A percentile compares a stretch with the other conserved stretches of the same genome.
These are phyloP conservation scores for Daubentonia madagascariensis DNA, from an alignment of 2,113 vertebrate species.

Conservation along the genomic window DNA sequence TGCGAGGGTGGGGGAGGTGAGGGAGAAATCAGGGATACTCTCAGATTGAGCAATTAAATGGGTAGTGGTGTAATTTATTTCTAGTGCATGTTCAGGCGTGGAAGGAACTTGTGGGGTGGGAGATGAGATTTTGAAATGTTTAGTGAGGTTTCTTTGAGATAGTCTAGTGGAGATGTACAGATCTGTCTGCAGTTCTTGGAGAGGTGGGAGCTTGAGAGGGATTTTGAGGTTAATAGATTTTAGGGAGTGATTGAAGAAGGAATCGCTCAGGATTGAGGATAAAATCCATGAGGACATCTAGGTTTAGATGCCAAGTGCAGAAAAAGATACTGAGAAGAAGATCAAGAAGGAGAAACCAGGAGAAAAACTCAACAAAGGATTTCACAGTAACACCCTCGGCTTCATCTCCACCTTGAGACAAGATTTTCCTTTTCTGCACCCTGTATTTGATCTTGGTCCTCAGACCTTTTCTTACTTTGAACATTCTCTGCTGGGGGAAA, in stretches of 20 bases:
- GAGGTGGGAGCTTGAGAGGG: neutral
- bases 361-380: neutral
- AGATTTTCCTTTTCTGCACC: neutral
- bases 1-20: neutral
- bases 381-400: neutral
- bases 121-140: neutral
- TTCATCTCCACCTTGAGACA: neutral
- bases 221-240: slow-evolving; percentile 12
- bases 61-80: neutral
- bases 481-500: neutral
- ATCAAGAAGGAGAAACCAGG: neutral
- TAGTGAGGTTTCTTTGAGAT: neutral
- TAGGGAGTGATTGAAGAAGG: neutral
- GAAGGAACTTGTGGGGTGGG: neutral
- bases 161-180: neutral
- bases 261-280: neutral
- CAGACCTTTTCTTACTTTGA: slow-evolving; percentile 2
- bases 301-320: neutral
- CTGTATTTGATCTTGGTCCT: slow-evolving; percentile 24
- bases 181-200: slow-evolving; percentile 1
- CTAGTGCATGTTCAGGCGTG: neutral
- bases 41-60: neutral
- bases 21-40: neutral
- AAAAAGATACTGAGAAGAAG: neutral
- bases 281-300: neutral